Evolutionary conservation across 1,140 invertebrate genomes (phyloP).

Genomic region (Drosophila malerkotliana): DNA sequence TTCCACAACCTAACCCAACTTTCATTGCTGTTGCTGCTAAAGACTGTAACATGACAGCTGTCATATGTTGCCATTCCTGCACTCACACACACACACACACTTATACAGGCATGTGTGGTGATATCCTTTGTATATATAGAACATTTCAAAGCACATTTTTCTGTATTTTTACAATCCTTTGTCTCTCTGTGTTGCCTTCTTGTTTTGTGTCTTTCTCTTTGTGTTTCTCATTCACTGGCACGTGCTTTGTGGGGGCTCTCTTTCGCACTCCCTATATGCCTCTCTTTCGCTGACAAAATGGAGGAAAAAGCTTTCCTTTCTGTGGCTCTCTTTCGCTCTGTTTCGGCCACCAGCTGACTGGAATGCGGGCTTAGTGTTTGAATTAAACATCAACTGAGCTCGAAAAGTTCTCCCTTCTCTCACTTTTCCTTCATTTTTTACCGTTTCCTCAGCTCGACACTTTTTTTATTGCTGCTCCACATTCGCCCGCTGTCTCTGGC

Average conservation of each 20-base stretch:
- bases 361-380: conserved; percentile 37
- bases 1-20: conserved; percentile 78
- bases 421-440: conserved; percentile 20
- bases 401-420: conserved; percentile 15
- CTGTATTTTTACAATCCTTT: conserved; percentile 39
- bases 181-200: conserved; percentile 16
- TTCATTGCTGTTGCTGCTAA: conserved; percentile 64
- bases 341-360: conserved; percentile 53
- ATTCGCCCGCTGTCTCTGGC: conserved; percentile 58
- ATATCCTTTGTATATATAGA: conserved; percentile 4
- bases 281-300: neutral
- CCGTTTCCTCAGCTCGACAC: conserved; percentile 42
- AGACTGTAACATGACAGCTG: conserved; percentile 76
- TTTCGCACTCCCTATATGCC: neutral
- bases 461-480: conserved; percentile 56
- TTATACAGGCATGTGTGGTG: conserved; percentile 3
- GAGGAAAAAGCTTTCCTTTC: neutral
- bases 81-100: conserved; percentile 24
- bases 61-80: conserved; percentile 70
- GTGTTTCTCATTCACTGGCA: conserved; percentile 23
- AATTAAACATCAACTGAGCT: conserved; percentile 35
- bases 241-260: conserved; percentile 21
- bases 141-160: conserved; percentile 56
- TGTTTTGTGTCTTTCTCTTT: conserved; percentile 42
- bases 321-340: conserved; percentile 5